Evolutionary conservation across 2,888 invertebrate species (phyloP), one percentile per base, ranked within the genome.

Genomic region (Agriopis aurantiaria): DNA sequence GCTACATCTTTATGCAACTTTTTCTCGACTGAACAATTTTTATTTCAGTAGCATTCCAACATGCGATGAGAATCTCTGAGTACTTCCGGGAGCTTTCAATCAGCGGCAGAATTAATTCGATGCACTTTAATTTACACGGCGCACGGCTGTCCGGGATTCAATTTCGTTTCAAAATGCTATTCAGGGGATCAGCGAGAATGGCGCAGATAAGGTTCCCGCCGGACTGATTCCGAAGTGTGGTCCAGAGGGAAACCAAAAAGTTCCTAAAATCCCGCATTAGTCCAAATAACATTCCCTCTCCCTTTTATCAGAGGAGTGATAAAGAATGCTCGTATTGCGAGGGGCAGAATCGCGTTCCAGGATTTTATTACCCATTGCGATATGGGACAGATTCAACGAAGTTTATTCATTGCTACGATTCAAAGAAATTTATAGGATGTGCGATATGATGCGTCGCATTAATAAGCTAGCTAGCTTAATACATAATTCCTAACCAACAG

Each of bases 1-100:
- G 56, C 59, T 65, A 48, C 48, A 65, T 71, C n/a, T 69, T 57
- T 41, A 71, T 64, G 51, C 46, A 66, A 69, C 65, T 69, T 55
- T 65, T 61, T 65, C 49, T 59, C 17, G 64, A 65, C 55, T 66
- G 65, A 71, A 57, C 51, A 66, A 65, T 65, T 64, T 23, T 72
- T 55, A 68, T 68, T 66, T 72, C 60, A 55, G 58, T 67, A 33
- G 10, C 40, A 65, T 57, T 65, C 58, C 53, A 46, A 53, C 66
- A 67, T 71, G 61, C 68, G 63, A 64, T 51, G 68, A 73, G 41
- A 65, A 74, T 69, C 64, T 72, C 60, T 65, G 69, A 72, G 63
- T 85, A 87, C 82, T 85, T 88, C 88, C 64, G 68, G 72, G 58
- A 85, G 87, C 82, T 86, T 89, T 91, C 88, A 88, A 90, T 90